Percentiles rank a stretch among this genome's conserved stretches.
Evolutionary conservation across 2,113 vertebrate genomes (phyloP).

Genomic region (Centropristis striata): DNA sequence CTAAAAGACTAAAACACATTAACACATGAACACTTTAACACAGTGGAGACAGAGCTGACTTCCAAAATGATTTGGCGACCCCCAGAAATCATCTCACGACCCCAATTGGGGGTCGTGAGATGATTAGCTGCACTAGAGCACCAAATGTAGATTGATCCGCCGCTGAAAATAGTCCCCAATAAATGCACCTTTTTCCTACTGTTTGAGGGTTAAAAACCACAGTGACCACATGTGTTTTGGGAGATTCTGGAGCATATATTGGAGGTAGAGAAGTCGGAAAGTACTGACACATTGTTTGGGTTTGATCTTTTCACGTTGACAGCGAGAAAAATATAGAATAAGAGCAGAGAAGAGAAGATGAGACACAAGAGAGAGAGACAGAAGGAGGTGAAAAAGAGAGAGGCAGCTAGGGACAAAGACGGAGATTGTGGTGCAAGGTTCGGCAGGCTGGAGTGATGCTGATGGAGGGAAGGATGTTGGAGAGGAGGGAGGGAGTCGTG

Average conservation of each 20-base stretch:
- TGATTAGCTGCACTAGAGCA: not conserved
- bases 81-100: too few species aligned
- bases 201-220: not conserved
- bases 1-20: too few species aligned
- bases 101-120: too few species aligned
- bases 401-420: conserved; percentile 14
- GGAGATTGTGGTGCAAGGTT: not conserved
- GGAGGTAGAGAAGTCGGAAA: not conserved
- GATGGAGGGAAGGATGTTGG: conserved; percentile 35
- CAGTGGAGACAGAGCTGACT: too few species aligned
- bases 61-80: too few species aligned
- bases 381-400: not conserved
- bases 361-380: not conserved
- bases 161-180: conserved; percentile 15
- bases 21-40: too few species aligned
- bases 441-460: conserved; percentile 33
- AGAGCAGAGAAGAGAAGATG: not conserved
- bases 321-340: not conserved
- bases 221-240: not conserved
- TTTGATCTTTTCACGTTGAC: not conserved
- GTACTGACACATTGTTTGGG: not conserved
- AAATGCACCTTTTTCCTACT: not conserved
- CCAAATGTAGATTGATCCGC: not conserved
- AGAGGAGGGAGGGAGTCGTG: conserved; percentile 59
- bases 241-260: not conserved